Evolutionary conservation across 1,140 invertebrate genomes (phyloP), one percentile per base, ranked within the genome.

Genomic region (Conus ventricosus): DNA sequence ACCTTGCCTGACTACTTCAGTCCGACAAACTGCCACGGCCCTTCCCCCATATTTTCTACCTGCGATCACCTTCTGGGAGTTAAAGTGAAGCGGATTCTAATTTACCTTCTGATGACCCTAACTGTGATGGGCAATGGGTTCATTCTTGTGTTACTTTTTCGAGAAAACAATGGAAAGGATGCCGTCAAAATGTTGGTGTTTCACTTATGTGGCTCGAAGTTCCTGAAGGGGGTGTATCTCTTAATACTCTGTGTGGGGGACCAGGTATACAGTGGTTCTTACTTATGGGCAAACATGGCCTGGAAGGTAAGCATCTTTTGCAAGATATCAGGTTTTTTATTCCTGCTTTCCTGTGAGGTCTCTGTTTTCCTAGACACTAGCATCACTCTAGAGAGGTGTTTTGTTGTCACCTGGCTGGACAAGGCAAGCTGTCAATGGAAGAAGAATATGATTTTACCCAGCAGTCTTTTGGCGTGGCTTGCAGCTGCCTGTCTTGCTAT

Each of bases 201-300:
- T 11, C 91, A 92, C 88, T 84, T 93, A 15, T 88, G 87, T 39
- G 17, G 91, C 20, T 89, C 92, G 27, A 92, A 93, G 63, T 88
- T 93, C 27, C 67, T 92, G n/a, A 93, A 92, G 92, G 92, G 83
- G 8, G 15, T 84, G 5, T 84, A 84, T 54, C 83, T 84, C 10
- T 39, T 25, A 13, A n/a, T 84, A 3, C 17, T 84, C 8, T 39
- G 83, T 90, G 7, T 88, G 7, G 90, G 90, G 13, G 92, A 93
- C 76, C 76, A 80, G 15, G 23, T 80, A 7, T 93, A 89, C 71
- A 83, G 89, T 15, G 91, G 91, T 20, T 25, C 55, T 17, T 93
- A 93, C 85, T 85, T 90, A 20, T 88, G 87, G 53, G 71, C 91
- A 54, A 91, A 90, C 57, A 67, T 27, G 13, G 5, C 55, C 1